phyloP scores from a whole-genome alignment of 2,797 vertebrate genomes.

The Pipistrellus pygmaeus region DNA sequence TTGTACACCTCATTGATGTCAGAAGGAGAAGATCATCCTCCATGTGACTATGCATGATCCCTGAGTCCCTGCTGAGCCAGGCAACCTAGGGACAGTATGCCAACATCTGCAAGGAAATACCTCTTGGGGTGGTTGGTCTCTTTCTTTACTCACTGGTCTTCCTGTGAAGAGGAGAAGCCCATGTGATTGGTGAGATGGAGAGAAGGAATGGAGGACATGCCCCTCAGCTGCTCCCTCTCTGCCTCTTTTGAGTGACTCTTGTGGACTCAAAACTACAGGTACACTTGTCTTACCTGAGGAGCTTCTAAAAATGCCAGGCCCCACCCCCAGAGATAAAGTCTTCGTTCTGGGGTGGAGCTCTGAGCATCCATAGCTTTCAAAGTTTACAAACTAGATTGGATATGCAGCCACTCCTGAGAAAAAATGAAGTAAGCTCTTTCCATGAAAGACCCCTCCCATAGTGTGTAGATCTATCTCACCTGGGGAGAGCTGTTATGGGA shows the following conservation, averaged over 20 bases:
- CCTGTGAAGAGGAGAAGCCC: not conserved
- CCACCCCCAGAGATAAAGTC: not conserved
- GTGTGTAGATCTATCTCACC: too few relatives aligned
- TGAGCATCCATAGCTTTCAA: not conserved
- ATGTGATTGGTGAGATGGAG: not conserved
- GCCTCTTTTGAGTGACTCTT: not conserved
- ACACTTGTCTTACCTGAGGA: not conserved
- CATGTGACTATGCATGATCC: rapidly evolving
- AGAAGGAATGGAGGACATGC: not conserved
- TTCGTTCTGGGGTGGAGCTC: not conserved
- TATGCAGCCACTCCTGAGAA: not conserved
- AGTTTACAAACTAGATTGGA: not conserved
- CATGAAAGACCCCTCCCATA: not conserved
- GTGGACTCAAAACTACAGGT: not conserved
- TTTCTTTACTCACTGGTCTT: not conserved
- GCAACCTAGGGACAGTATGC: not conserved
- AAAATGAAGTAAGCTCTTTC: not conserved
- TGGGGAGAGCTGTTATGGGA: not conserved
- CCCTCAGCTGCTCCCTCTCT: not conserved
- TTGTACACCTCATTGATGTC: too few relatives aligned
- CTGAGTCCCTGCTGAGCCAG: not conserved
- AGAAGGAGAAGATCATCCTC: not conserved
- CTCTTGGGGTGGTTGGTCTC: not conserved
- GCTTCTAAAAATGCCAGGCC: not conserved
- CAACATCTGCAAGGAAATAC: not conserved